A percentile compares a stretch with the other conserved stretches of the same genome.
Evolutionary conservation across 1,140 invertebrate genomes (phyloP).

Genomic region (Acromyrmex echinatior): DNA sequence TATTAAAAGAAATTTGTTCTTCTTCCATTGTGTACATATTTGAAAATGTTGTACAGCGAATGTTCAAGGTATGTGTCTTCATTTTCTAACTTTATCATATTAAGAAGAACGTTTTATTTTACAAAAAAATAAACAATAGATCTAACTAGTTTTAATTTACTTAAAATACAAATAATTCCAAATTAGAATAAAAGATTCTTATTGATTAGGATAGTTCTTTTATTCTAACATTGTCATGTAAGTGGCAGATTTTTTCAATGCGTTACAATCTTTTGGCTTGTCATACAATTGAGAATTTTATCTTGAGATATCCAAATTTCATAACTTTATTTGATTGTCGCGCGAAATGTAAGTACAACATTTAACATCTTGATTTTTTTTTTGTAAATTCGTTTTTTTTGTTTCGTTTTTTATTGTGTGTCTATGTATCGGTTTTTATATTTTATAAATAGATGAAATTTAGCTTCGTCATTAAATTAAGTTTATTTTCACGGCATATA

Average conservation of each 20-base stretch:
- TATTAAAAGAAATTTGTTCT: neutral
- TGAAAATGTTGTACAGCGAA: neutral
- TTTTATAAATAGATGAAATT: neutral
- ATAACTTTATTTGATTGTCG: neutral
- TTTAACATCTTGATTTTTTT: neutral
- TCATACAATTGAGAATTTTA: conserved; percentile 4
- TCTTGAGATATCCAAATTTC: conserved; percentile 16
- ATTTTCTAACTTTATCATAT: neutral
- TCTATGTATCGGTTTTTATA: neutral
- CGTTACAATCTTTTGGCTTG: neutral
- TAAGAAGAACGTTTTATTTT: neutral
- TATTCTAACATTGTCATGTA: neutral
- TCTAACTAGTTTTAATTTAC: neutral
- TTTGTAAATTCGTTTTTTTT: neutral
- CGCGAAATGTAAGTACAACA: neutral
- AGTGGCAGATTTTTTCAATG: neutral
- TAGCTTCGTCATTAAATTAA: neutral
- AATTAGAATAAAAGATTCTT: neutral
- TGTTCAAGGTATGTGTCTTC: neutral
- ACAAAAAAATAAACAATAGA: neutral
- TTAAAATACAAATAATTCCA: conserved; percentile 2
- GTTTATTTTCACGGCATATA: neutral
- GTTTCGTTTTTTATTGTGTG: neutral
- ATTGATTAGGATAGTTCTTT: neutral
- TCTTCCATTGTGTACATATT: neutral